A percentile compares a stretch with the other conserved stretches of the same genome.
These are phyloP conservation scores for Cephalotes varians DNA, from an alignment of 2,888 invertebrate species.

Conservation along the genomic window DNA sequence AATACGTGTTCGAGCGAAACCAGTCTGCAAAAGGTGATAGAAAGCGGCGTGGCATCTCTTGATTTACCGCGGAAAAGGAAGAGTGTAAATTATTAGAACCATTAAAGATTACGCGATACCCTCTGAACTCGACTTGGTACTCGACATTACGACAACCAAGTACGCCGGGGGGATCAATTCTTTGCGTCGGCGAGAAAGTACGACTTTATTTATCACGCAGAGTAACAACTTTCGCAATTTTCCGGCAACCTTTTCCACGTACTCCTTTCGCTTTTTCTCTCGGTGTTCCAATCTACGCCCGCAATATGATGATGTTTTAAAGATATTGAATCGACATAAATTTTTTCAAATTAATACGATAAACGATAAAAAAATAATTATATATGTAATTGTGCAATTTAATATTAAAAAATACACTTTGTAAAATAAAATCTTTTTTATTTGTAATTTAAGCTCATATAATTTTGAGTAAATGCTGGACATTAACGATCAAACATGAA, in stretches of 20 bases:
- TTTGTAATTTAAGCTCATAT: neutral
- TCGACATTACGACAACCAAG: constrained; percentile 50
- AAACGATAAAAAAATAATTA: neutral
- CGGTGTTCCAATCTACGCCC: neutral
- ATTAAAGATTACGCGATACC: constrained; percentile 78
- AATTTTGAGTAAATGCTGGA: neutral
- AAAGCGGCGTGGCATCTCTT: constrained; percentile 49
- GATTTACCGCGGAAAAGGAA: constrained; percentile 51
- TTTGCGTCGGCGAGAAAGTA: constrained; percentile 58
- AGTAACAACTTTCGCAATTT: constrained; percentile 43
- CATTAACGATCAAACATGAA: neutral
- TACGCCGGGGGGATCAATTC: constrained; percentile 57
- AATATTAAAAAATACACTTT: neutral
- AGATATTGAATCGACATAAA: neutral
- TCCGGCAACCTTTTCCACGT: constrained; percentile 15
- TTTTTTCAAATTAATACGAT: neutral
- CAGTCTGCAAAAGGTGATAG: constrained; percentile 41
- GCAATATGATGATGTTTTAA: neutral
- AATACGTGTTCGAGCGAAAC: neutral
- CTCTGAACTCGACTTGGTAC: constrained; percentile 71
- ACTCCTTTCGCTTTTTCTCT: constrained; percentile 46
- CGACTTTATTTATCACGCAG: constrained; percentile 38
- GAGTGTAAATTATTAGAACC: constrained; percentile 77
- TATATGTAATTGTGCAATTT: neutral
- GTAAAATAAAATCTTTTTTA: neutral